Evolutionary conservation across 2,888 invertebrate species (phyloP), one percentile per base, ranked within the genome.

Genomic region (Andricus curvator): DNA sequence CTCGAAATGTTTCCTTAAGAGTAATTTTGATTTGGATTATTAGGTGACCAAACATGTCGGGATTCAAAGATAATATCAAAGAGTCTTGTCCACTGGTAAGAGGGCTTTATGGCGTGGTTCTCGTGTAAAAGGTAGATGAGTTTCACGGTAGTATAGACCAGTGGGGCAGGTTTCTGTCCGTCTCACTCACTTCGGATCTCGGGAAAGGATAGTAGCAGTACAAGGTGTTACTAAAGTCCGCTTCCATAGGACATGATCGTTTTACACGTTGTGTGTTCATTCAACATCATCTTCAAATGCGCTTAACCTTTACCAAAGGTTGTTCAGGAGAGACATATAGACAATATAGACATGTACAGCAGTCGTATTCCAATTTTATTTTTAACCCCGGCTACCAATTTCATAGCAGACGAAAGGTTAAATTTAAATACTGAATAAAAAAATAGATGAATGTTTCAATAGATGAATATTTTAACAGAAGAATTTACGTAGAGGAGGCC

Each of bases 81-180:
- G 4, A 29, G 25, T 17, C 48, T 70, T 25, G 29, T 44, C 70
- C 25, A 29, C 13, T 60, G 22, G 22, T 44, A 44, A 22, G 25
- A 41, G 15, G 44, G 25, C 44, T 8, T 17, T 25, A 44, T 44
- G 68, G 25, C 25, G 13, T 22, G 68, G 25, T 15, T 68, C 22
- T 44, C 8, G 22, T 68, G 68, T 68, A 68, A 68, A 44, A 44
- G 48, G 68, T 68, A 68, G 44, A 44, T 68, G 41, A 60, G 60
- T 56, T 56, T 56, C 56, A n/a, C 56, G 56, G 56, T 56, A 56
- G 56, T 60, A 13, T 60, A 48, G 68, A 68, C 44, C 68, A 68
- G 60, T 60, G 60, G 60, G 68, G 68, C 68, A 68, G 68, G 68
- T 68, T 68, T 68, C 44, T 68, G 68, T 68, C 68, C 44, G 48